Evolutionary conservation across 2,888 invertebrate species (phyloP), one percentile per base, ranked within the genome.

Genomic region (Lypha dubia): DNA sequence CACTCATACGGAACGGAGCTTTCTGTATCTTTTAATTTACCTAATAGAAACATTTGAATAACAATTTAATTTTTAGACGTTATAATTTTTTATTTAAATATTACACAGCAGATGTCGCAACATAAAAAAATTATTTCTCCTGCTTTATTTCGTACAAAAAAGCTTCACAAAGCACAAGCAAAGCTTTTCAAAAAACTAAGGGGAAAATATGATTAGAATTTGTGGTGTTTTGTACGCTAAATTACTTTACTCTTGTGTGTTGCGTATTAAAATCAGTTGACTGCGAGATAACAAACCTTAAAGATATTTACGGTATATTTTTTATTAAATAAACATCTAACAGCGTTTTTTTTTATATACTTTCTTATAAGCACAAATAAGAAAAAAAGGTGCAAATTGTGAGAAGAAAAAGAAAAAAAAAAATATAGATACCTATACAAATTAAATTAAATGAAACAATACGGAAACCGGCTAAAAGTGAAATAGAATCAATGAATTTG

Each of bases 231-330:
- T 83, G 85, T 79, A 88, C 87, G 87, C 88, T 88, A 89, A 90
- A 88, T 90, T 89, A 87, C 87, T 88, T 88, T 24, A 38, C 58
- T 62, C 46, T n/a, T 35, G 53, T 81, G 71, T 62, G 82, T 83
- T 86, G 88, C 87, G 86, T 87, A 86, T 87, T 81, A 87, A 90
- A 88, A 89, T 90, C 90, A 90, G 90, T 90, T 89, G 88, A 88
- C 90, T 89, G 88, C 90, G 90, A 91, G 90, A 90, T 91, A 91
- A 90, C 91, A 89, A 89, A 88, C 88, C 86, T 74, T 71, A 82
- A 86, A 90, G 89, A 88, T 88, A 84, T 81, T 75, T 77, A 70
- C 84, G 84, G 81, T 79, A 79, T 65, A 70, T 73, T 73, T 73
- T 73, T 41, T 51, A 35, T 65, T 63, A 13, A 22, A 68, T 24